A percentile compares a stretch with the other conserved stretches of the same genome.
Evolutionary conservation across 2,888 invertebrate genomes (phyloP).

Genomic region (Melanargia galathea): DNA sequence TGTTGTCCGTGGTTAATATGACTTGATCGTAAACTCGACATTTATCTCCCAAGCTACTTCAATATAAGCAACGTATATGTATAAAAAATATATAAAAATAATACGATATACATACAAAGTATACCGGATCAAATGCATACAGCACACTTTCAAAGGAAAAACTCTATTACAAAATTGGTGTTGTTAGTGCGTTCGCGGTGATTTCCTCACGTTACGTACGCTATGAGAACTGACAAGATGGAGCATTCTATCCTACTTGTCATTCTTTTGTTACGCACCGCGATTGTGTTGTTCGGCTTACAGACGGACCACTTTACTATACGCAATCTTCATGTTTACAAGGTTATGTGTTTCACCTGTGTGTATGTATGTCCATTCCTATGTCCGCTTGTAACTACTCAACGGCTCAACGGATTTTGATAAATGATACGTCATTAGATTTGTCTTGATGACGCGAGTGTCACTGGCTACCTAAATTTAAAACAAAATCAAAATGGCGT

Average conservation of each 20-base stretch:
- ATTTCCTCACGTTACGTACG: conserved; percentile 53
- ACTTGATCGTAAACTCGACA: neutral
- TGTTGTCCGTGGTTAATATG: too few species aligned
- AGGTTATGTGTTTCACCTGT: too few species aligned
- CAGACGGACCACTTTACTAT: conserved; percentile 12
- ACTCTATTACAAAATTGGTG: conserved; percentile 50
- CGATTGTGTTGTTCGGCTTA: conserved; percentile 60
- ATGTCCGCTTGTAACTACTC: too few species aligned
- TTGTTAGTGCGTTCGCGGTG: conserved; percentile 50
- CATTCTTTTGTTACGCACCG: conserved; percentile 67
- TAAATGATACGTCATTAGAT: too few species aligned
- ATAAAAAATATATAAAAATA: neutral
- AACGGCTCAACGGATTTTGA: too few species aligned
- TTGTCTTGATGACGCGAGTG: too few species aligned
- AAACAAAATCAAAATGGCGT: too few species aligned
- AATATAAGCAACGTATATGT: neutral
- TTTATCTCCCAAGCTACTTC: neutral
- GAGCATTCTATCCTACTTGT: conserved; percentile 51
- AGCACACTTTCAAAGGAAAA: conserved; percentile 41
- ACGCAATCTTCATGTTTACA: neutral
- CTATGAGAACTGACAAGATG: conserved; percentile 55
- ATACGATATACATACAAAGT: conserved; percentile 2
- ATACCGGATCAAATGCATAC: conserved; percentile 25
- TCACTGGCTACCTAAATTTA: too few species aligned
- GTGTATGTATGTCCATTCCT: too few species aligned